Percentiles rank a stretch among this genome's conserved stretches.
phyloP scores from a whole-genome alignment of 1,140 invertebrate genomes.

The Drosophila subpulchrella region DNA sequence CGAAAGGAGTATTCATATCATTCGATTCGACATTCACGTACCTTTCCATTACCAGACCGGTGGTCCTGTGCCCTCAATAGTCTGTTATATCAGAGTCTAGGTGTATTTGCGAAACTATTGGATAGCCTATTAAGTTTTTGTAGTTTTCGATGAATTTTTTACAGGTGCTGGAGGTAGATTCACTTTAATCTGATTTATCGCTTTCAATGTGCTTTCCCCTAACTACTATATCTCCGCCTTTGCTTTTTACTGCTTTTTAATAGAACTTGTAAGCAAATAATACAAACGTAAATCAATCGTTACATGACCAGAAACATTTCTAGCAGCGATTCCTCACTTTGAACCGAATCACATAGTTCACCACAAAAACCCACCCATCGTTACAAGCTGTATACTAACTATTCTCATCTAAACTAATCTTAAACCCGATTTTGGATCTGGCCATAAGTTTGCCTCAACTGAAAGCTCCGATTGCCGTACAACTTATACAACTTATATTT shows the following conservation, averaged over 20 bases:
- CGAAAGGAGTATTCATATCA: neutral
- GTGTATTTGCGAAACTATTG: slow-evolving; percentile 42
- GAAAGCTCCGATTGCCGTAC: slow-evolving; percentile 68
- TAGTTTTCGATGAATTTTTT: slow-evolving; percentile 49
- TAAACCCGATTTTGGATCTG: slow-evolving; percentile 56
- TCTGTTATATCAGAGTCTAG: slow-evolving; percentile 47
- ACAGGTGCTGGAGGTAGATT: slow-evolving; percentile 6
- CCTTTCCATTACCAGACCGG: neutral
- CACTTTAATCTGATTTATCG: slow-evolving; percentile 1
- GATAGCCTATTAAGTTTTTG: slow-evolving; percentile 64
- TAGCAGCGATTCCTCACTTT: slow-evolving; percentile 4
- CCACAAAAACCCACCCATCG: slow-evolving; percentile 61
- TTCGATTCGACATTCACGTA: neutral
- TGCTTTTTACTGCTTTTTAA: slow-evolving; percentile 24
- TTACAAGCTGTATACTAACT: slow-evolving; percentile 36
- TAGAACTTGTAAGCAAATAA: slow-evolving; percentile 2
- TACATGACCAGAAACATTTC: slow-evolving; percentile 6
- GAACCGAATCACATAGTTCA: slow-evolving; percentile 5
- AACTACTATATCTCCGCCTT: slow-evolving; percentile 34
- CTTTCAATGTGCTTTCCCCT: slow-evolving; percentile 47
- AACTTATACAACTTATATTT: slow-evolving; percentile 52
- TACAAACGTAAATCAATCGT: neutral
- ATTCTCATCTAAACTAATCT: slow-evolving; percentile 30
- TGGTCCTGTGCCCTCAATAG: slow-evolving; percentile 33
- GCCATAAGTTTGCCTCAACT: slow-evolving; percentile 52